Evolutionary conservation across 2,888 invertebrate genomes (phyloP).

Genomic region (Zaprionus obscuricornis): DNA sequence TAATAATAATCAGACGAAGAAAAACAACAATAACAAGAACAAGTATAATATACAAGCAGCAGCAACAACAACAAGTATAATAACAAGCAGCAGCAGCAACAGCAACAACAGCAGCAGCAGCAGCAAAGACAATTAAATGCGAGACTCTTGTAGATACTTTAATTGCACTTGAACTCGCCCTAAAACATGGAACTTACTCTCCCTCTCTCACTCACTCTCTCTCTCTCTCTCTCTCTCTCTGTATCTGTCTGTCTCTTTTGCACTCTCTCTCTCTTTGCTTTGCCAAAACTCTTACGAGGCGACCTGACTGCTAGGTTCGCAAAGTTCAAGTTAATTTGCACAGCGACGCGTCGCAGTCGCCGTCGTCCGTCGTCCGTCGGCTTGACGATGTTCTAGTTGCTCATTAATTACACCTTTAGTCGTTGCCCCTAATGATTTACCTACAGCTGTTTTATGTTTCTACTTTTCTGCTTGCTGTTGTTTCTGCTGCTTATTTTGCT

Average conservation of each 20-base stretch:
- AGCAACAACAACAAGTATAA: conserved; percentile 13
- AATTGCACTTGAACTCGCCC: conserved; percentile 64
- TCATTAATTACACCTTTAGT: conserved; percentile 74
- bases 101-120: conserved; percentile 11
- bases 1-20: no score
- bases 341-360: no score
- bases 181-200: conserved; percentile 17
- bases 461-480: conserved; percentile 10
- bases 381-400: conserved; percentile 66
- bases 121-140: conserved; percentile 48
- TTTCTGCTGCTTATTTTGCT: conserved; percentile 6
- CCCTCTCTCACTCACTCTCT: neutral
- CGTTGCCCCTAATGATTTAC: conserved; percentile 62
- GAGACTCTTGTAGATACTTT: conserved; percentile 48
- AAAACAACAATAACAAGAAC: no score
- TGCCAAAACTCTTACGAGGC: neutral
- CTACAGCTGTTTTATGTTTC: conserved; percentile 49
- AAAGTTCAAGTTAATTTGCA: conserved; percentile 72
- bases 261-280: neutral
- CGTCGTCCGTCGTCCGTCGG: no score
- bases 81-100: conserved; percentile 36
- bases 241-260: conserved; percentile 5
- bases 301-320: conserved; percentile 19
- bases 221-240: neutral
- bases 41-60: no score